Base-by-base conservation (phyloP, 2,888 invertebrate genomes). In the Agapostemon virescens region DNA sequence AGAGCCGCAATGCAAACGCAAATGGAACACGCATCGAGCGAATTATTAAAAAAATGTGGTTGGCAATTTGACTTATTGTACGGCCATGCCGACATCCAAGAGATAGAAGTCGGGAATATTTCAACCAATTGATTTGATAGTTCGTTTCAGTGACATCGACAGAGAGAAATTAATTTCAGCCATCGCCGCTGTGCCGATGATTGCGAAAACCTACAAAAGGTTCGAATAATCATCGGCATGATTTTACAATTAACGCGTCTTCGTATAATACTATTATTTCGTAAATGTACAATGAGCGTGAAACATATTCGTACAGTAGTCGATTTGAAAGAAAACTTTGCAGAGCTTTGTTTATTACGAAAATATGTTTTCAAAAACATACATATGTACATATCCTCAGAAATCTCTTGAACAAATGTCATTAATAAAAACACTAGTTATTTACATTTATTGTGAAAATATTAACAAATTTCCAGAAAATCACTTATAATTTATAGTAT, bases 121-220 rank as follows among this genome's bases (percentile, higher is more conserved):
- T 68, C 71, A 58, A 23, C 23, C 38, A 52, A 77, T 84, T 78
- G 76, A 74, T 52, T 71, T 30, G 69, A 78, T 68, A 69, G 20
- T 36, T 69, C 20, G 26, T 17, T 23, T n/a, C 6, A 36, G 63
- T 36, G 13, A 5, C 20, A 13, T 72, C 58, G 42, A 66, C 58
- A 15, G 15, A 30, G 33, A 69, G 42, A 64, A 73, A 81, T 78
- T 55, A 71, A 84, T 69, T 42, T 55, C 20, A 38, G n/a, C 58
- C 9, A 2, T 3, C 7, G 17, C 11, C 63, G 17, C 72, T 49
- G 11, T 55, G 45, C 38, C 42, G 17, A 58, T 5, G 55, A n/a
- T 58, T 36, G 15, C 40, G 11, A 55, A 67, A 78, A 52, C 45
- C 11, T 45, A 23, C 63, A 5, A 11, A 15, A 11, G 6, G 13